Evolutionary conservation across 2,888 invertebrate species (phyloP).

Genomic region (Orthosia gothica): DNA sequence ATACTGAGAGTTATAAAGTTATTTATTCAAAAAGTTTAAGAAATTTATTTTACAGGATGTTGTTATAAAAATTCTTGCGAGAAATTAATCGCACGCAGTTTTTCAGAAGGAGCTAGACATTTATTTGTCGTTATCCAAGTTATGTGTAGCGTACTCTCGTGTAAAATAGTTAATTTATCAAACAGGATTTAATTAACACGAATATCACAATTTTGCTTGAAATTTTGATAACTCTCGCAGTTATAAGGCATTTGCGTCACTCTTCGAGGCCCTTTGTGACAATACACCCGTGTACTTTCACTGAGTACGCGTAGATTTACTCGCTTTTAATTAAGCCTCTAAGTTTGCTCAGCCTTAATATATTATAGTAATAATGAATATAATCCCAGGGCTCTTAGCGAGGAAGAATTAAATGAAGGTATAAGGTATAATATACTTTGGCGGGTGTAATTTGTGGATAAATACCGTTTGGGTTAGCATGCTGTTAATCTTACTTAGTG

Average conservation of each 20-base stretch:
- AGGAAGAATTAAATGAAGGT: conserved; percentile 63
- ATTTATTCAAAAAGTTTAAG: conserved; percentile 48
- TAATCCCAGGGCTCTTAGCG: conserved; percentile 59
- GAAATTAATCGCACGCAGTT: background rate
- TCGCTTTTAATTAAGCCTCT: conserved; percentile 75
- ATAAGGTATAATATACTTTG: conserved; percentile 38
- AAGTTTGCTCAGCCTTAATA: conserved; percentile 69
- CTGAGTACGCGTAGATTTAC: conserved; percentile 66
- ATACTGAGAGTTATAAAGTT: conserved; percentile 27
- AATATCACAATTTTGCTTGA: conserved; percentile 46
- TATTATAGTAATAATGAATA: conserved; percentile 72
- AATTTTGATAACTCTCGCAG: conserved; percentile 63
- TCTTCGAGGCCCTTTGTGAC: conserved; percentile 54
- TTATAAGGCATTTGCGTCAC: conserved; percentile 51
- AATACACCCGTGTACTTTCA: conserved; percentile 55
- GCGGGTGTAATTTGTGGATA: conserved; percentile 56
- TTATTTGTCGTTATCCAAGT: conserved; percentile 9
- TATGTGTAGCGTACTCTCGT: conserved; percentile 9
- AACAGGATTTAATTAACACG: conserved; percentile 65
- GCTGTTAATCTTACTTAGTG: conserved; percentile 54
- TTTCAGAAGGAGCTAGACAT: background rate
- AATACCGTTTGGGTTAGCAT: conserved; percentile 36
- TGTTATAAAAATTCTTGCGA: background rate
- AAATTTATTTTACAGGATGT: conserved; percentile 9
- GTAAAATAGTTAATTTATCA: conserved; percentile 39